Evolutionary conservation across 2,888 invertebrate genomes (phyloP), one percentile per base, ranked within the genome.

Genomic region (Tanypteryx hageni): DNA sequence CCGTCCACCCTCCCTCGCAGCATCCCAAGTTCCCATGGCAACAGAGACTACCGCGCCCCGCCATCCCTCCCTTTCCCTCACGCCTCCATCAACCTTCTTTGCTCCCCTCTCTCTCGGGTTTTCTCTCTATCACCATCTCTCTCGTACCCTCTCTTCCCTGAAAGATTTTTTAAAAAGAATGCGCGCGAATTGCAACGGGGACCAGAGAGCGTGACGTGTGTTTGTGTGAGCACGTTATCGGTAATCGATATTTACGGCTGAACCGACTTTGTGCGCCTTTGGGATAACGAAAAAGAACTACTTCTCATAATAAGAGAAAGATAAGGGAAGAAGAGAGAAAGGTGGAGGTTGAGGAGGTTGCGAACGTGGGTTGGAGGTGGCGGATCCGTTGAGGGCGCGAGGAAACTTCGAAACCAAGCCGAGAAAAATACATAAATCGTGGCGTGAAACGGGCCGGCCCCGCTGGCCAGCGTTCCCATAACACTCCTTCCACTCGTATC

Each of bases 21-120:
- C 86, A 86, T 86, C 86, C 89, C 89, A 44, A n/a, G 89, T 61
- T 89, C 44, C 89, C 89, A 89, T 89, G 89, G 89, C 64, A 89
- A 89, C 89, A 89, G 89, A 64, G 61, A 16, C 61, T 11, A 9
- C 64, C 83, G 16, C 44, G 44, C n/a, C 56, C 56, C 56, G 83
- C 56, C 83, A 16, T 82, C 83, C 44, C 56, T n/a, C 10, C 4
- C 64, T n/a, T 13, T n/a, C 64, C 4, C 83, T 18, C 10, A 44
- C 76, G 76, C 76, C n/a, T 16, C 56, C 84, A 57, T 56, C 31
- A 31, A 31, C 86, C 59, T 31, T 22, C 27, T 64, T 64, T 64
- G 64, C 86, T 58, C 85, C 31, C 18, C 7, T 44, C 57, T 7
- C 31, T 7, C 58, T 4, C 22, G 13, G 81, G 22, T 5, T 27